A percentile compares a stretch with the other conserved stretches of the same genome.
phyloP scores from a whole-genome alignment of 2,888 invertebrate species.

The Scelioninae gen. 1 region DNA sequence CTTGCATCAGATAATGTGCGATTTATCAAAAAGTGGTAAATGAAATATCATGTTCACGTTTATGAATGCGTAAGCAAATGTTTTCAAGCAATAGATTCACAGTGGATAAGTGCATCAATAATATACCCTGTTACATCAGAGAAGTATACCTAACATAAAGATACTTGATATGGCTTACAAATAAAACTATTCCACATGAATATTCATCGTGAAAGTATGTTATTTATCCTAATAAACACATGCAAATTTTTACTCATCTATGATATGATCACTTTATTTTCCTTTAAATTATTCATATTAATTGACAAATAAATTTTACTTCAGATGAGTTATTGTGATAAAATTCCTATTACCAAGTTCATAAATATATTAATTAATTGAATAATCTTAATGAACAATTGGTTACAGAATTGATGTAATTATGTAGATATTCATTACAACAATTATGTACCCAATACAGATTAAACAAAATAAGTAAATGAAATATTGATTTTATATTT shows the following conservation, averaged over 20 bases:
- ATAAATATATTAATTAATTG: no score
- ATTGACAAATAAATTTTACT: neutral
- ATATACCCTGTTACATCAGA: neutral
- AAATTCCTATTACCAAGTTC: no score
- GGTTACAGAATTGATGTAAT: no score
- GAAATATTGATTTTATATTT: no score
- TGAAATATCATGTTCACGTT: slow-evolving; percentile 16
- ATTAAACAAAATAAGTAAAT: no score
- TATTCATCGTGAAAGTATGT: neutral
- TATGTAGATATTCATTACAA: no score
- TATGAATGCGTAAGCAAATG: slow-evolving; percentile 14
- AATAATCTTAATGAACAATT: no score
- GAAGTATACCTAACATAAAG: slow-evolving; percentile 6
- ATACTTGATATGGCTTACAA: neutral
- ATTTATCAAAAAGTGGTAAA: slow-evolving; percentile 4
- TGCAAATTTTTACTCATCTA: neutral
- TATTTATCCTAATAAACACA: neutral
- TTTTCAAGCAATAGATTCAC: slow-evolving; percentile 14
- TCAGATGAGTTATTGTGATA: no score
- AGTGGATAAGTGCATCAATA: slow-evolving; percentile 7
- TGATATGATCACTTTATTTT: neutral
- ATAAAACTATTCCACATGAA: neutral
- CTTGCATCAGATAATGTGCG: slow-evolving; percentile 2
- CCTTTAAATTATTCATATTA: neutral
- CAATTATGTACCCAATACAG: no score